phyloP scores from a whole-genome alignment of 2,113 vertebrate genomes.

The Megaleporinus macrocephalus region DNA sequence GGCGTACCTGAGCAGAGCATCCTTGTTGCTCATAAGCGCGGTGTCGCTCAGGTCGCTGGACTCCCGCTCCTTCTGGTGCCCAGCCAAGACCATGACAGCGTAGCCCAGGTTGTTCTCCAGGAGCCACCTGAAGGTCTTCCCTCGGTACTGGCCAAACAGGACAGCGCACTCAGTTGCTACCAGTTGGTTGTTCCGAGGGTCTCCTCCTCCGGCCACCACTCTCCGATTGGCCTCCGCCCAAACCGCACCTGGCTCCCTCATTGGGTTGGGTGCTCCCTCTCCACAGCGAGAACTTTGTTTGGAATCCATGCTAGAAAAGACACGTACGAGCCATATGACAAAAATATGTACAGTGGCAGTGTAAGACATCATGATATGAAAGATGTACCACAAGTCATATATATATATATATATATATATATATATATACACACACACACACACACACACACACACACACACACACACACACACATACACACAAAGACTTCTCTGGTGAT shows the following conservation, averaged over 20 bases:
- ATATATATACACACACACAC: too few species aligned
- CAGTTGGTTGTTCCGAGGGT: background rate
- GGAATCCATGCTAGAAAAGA: background rate
- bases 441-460: too few species aligned
- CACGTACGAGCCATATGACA: background rate
- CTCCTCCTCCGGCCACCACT: background rate
- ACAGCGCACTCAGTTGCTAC: background rate
- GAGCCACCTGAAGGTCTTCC: conserved; percentile 20
- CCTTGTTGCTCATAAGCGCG: background rate
- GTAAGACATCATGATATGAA: too few species aligned
- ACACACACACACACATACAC: too few species aligned
- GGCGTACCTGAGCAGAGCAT: background rate
- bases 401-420: too few species aligned
- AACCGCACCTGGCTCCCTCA: background rate
- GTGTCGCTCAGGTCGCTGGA: background rate
- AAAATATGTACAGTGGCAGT: too few species aligned
- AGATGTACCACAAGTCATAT: too few species aligned
- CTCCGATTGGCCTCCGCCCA: background rate
- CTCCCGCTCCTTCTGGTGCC: conserved; percentile 15
- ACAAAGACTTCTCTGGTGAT: too few species aligned
- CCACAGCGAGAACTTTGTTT: background rate
- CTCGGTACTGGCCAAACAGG: conserved; percentile 14
- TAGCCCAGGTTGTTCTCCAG: conserved; percentile 3
- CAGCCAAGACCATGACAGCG: background rate
- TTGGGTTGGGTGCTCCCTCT: background rate